Evolutionary conservation across 2,113 vertebrate genomes (phyloP), one percentile per base, ranked within the genome.

Genomic region (Hemibagrus wyckioides): DNA sequence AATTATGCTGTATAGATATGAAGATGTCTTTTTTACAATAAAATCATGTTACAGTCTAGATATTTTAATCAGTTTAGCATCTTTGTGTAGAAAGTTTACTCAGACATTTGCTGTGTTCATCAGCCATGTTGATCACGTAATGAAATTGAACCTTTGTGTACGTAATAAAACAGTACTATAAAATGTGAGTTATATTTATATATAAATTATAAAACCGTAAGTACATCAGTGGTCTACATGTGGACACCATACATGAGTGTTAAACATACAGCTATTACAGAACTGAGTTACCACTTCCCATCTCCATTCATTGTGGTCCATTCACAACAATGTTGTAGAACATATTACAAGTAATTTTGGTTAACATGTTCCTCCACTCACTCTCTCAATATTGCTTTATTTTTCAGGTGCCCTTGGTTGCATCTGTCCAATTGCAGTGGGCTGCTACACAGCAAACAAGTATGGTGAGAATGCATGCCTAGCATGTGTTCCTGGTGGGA

Each of bases 381-480:
- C 36, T 65, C 23, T 84, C 11, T 86, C 0, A 30, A 71, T 77
- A 21, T 8, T 50, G 33, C 6, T 2, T 2, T 87, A 0, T 86
- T 83, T 1, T 89, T 82, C 79, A 96, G 95, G 95, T 93, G 93
- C 83, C 0, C 10, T 95, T 36, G 95, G 95, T 28, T 94, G 79
- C 73, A 0, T 92, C 30, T 95, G 95, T 88, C 95, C 95, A 28
- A 0, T 91, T 23, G 90, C 87, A n/a, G 36, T 96, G 82, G 85
- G 88, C 67, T 96, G 95, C 89, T 96, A 96, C 89, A 91, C 95
- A 17, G 94, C 94, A 39, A 88, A 90, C 71, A 95, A 94, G 33
- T 96, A 96, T 83, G 96, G 96, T 56, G 92, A 96, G 87, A 93
- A 92, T 86, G 90, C 92, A 61, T 95, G 94, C 63, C 88, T 96